A percentile compares a stretch with the other conserved stretches of the same genome.
Conservation (phyloP, 2,797 vertebrate genomes). For the Oreochromis grahami region DNA sequence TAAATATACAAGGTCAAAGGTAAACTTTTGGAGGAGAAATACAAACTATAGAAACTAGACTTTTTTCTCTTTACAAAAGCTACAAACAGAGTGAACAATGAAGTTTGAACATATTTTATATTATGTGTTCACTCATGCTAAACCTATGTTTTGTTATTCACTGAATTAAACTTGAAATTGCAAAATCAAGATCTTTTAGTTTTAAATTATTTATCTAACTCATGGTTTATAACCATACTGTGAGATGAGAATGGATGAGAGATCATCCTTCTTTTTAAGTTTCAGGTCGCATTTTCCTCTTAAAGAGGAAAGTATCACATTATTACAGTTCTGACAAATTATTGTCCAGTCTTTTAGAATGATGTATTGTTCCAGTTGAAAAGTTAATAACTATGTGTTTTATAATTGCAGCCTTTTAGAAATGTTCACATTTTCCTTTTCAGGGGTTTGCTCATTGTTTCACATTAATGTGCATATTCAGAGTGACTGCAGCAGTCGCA, state of each 20-base stretch:
- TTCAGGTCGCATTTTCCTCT: neutral
- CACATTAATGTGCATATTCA: neutral
- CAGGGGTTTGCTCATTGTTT: neutral
- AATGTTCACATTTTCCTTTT: neutral
- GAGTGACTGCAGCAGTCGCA: neutral
- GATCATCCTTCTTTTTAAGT: neutral
- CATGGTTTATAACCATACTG: neutral
- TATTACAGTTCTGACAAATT: neutral
- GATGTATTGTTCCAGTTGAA: neutral
- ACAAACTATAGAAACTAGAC: neutral
- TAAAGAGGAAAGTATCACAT: neutral
- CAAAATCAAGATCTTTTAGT: neutral
- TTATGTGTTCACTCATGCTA: neutral
- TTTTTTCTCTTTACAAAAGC: neutral
- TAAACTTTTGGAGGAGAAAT: neutral
- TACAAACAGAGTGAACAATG: neutral
- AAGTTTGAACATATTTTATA: neutral
- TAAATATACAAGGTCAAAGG: constrained; percentile 9
- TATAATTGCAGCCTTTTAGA: neutral
- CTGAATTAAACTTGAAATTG: neutral
- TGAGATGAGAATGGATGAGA: neutral
- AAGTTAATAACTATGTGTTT: neutral
- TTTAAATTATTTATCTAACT: neutral
- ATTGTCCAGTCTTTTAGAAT: neutral
- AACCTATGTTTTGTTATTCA: neutral